phyloP scores from a whole-genome alignment of 2,888 invertebrate genomes.

The Aphodius sticticus region DNA sequence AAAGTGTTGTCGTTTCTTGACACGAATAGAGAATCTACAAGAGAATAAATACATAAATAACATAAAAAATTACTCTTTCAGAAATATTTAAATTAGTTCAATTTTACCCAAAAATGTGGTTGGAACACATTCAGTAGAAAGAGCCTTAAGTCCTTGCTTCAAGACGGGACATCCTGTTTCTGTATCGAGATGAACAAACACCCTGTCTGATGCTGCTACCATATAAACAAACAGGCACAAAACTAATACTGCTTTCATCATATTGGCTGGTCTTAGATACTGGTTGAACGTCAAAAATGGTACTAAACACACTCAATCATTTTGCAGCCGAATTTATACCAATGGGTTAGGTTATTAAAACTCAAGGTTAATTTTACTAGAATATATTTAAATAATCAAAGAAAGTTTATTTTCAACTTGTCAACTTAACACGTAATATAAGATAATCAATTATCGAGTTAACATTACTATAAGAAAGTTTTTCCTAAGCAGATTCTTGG shows the following conservation, averaged over 20 bases:
- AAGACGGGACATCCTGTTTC: slow-evolving; percentile 6
- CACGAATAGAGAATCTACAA: background rate
- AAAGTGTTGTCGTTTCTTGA: background rate
- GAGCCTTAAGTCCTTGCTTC: background rate
- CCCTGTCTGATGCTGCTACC: background rate
- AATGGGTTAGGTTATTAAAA: background rate
- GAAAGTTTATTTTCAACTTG: slow-evolving; percentile 5
- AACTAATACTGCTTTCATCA: background rate
- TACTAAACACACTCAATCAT: background rate
- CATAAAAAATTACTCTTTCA: background rate
- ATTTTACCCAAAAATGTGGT: slow-evolving; percentile 4
- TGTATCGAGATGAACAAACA: slow-evolving; percentile 5
- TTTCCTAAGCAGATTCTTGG: background rate
- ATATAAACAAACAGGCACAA: background rate
- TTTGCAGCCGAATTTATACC: background rate
- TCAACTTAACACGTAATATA: background rate
- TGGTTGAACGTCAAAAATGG: background rate
- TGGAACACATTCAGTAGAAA: slow-evolving; percentile 7
- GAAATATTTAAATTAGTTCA: too few species aligned
- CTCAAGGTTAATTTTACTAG: slow-evolving; percentile 4
- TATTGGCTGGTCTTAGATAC: background rate
- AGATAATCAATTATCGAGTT: background rate
- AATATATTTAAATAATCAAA: background rate
- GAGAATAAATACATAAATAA: background rate
- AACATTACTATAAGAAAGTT: background rate